Percentiles rank a stretch among this genome's conserved stretches.
These are phyloP conservation scores for Hybos culiciformis DNA, from an alignment of 2,888 invertebrate species.

Conservation along the genomic window DNA sequence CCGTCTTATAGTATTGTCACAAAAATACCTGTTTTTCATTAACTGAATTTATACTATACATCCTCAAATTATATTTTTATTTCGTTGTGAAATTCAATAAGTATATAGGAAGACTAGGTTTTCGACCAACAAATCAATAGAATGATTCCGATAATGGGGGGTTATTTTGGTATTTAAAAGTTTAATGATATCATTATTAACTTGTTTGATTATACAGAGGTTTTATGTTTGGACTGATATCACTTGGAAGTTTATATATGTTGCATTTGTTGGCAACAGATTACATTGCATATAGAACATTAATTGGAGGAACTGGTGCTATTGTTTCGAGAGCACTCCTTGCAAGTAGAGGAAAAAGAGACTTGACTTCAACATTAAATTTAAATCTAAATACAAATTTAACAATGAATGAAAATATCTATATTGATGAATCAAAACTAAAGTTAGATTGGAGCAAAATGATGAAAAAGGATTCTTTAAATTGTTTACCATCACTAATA, in stretches of 20 bases:
- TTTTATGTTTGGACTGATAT: conserved; percentile 34
- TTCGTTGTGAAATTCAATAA: no score
- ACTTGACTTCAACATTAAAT: conserved; percentile 3
- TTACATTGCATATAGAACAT: conserved; percentile 32
- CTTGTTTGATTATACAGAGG: no score
- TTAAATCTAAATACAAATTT: conserved; percentile 1
- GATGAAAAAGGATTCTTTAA: conserved; percentile 30
- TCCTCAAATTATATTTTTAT: no score
- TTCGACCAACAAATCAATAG: no score
- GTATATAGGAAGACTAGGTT: no score
- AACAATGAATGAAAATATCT: conserved; percentile 6
- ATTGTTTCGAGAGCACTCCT: conserved; percentile 19
- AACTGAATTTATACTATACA: no score
- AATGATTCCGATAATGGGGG: no score
- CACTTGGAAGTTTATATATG: conserved; percentile 37
- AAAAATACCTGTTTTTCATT: no score
- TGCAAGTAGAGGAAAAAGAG: conserved; percentile 24
- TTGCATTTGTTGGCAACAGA: conserved; percentile 38
- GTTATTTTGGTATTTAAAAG: no score
- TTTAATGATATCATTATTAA: no score
- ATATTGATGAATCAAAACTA: background rate
- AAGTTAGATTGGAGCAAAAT: conserved; percentile 29
- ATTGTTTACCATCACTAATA: conserved; percentile 31
- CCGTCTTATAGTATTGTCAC: no score
- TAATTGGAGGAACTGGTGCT: conserved; percentile 15